Evolutionary conservation across 2,113 vertebrate genomes (phyloP).

Genomic region (Ceratotherium simum): DNA sequence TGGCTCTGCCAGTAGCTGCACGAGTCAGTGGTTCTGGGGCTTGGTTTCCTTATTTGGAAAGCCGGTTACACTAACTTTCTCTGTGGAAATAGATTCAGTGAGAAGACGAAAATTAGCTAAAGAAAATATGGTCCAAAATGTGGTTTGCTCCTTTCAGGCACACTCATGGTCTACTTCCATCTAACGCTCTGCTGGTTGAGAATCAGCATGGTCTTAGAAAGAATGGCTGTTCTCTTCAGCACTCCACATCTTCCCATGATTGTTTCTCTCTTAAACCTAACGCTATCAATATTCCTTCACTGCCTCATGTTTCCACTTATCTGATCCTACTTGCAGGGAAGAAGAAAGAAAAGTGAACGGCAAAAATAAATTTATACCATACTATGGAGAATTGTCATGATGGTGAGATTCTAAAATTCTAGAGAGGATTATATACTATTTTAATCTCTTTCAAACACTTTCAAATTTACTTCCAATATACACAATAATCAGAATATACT

Average conservation of each 20-base stretch:
- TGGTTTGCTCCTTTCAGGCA: background rate
- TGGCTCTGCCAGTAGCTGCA: background rate
- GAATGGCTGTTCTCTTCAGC: background rate
- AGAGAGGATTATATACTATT: background rate
- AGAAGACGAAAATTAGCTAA: background rate
- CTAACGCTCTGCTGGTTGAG: background rate
- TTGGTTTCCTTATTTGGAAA: background rate
- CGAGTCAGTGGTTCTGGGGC: background rate
- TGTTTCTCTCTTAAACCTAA: background rate
- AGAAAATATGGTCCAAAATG: background rate
- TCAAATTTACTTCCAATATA: background rate
- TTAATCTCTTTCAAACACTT: background rate
- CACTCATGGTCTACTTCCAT: background rate
- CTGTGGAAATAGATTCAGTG: background rate
- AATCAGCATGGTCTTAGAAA: background rate
- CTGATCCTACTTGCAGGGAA: background rate
- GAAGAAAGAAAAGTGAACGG: background rate
- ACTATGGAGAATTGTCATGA: background rate
- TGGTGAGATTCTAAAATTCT: background rate
- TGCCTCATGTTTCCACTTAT: background rate
- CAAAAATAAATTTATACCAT: conserved; percentile 4
- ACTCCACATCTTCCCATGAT: background rate
- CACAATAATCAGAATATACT: background rate
- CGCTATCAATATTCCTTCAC: background rate
- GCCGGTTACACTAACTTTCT: background rate